phyloP scores from a whole-genome alignment of 2,888 invertebrate species.

The Caprella mutica region DNA sequence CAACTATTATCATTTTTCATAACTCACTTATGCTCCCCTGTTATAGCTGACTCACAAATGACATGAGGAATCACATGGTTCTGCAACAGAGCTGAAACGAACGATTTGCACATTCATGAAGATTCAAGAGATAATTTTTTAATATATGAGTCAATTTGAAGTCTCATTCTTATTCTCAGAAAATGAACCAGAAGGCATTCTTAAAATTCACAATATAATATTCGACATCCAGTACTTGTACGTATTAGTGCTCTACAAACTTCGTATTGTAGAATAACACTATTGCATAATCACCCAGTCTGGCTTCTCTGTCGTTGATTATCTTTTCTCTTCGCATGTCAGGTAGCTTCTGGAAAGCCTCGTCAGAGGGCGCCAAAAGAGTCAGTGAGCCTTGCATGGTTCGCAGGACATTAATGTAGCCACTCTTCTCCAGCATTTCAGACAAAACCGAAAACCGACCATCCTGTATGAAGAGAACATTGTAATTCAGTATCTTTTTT shows the following conservation, averaged over 20 bases:
- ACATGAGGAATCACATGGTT: conserved; percentile 44
- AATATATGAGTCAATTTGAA: not conserved
- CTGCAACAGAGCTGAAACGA: conserved; percentile 41
- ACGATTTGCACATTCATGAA: not conserved
- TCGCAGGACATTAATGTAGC: conserved; percentile 39
- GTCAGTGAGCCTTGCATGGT: conserved; percentile 41
- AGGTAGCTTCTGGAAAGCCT: conserved; percentile 44
- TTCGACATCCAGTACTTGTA: not conserved
- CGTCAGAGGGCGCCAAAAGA: conserved; percentile 44
- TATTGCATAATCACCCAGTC: conserved; percentile 37
- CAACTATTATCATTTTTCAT: too few relatives aligned
- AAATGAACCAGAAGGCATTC: not conserved
- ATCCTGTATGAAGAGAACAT: conserved; percentile 38
- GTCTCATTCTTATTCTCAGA: not conserved
- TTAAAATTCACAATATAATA: not conserved
- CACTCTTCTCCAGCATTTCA: conserved; percentile 41
- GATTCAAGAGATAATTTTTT: not conserved
- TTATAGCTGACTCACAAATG: conserved; percentile 44
- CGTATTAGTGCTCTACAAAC: too few relatives aligned
- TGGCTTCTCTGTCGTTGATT: conserved; percentile 40
- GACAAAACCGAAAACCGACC: conserved; percentile 43
- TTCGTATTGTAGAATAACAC: not conserved
- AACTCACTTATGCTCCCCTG: conserved; percentile 42
- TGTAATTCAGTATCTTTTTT: not conserved
- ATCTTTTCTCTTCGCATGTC: conserved; percentile 41